These are phyloP conservation scores for Lithophane socia DNA, from an alignment of 2,888 invertebrate species.

Conservation along the genomic window DNA sequence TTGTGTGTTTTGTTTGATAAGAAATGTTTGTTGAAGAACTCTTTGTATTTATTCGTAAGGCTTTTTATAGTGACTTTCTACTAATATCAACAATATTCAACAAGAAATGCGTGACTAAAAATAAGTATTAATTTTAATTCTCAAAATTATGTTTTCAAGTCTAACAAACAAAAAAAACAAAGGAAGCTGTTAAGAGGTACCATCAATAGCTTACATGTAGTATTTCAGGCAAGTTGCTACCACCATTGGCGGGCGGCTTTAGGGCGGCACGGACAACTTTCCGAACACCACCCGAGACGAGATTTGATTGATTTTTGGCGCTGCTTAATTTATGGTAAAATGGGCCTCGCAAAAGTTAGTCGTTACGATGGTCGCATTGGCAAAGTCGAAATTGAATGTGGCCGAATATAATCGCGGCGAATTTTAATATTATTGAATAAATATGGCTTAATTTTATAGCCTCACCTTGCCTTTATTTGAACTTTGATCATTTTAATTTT, in stretches of 20 bases:
- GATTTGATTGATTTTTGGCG: constrained; percentile 57
- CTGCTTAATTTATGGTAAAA: constrained; percentile 59
- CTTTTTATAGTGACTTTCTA: not conserved
- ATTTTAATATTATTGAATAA: constrained; percentile 46
- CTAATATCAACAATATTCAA: not conserved
- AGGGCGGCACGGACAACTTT: constrained; percentile 46
- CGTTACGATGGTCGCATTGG: constrained; percentile 46
- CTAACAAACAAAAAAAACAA: not conserved
- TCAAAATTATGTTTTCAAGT: not conserved
- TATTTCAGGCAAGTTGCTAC: constrained; percentile 15
- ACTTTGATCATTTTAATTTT: constrained; percentile 34
- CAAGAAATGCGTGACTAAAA: not conserved
- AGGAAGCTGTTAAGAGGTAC: not conserved
- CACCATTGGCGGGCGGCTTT: constrained; percentile 6
- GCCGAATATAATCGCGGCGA: constrained; percentile 24
- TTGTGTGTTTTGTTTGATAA: constrained; percentile 29
- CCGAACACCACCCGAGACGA: constrained; percentile 39
- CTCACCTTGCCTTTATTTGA: constrained; percentile 13
- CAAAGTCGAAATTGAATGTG: constrained; percentile 41
- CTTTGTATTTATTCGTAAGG: not conserved
- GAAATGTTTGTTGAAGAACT: not conserved
- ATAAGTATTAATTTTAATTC: not conserved
- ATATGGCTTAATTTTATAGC: constrained; percentile 20
- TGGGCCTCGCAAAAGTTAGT: constrained; percentile 44
- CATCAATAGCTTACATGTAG: not conserved